These are phyloP conservation scores for Zeugodacus cucurbitae DNA, from an alignment of 1,140 invertebrate species.

Conservation along the genomic window DNA sequence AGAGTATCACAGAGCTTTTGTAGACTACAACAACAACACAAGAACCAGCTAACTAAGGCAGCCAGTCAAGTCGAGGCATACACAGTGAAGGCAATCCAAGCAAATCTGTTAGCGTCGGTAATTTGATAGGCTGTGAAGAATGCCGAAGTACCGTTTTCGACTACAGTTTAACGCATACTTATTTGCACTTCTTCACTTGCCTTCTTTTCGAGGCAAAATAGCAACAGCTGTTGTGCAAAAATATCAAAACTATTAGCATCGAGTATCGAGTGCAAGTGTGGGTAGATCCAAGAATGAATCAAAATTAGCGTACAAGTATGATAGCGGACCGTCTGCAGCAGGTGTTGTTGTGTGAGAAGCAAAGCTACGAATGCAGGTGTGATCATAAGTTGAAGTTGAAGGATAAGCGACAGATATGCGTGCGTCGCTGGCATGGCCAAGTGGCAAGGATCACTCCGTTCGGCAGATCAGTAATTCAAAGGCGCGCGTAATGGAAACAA, in stretches of 20 bases:
- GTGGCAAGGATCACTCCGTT: neutral
- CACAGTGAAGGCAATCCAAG: neutral
- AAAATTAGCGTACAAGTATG: neutral
- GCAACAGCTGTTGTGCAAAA: constrained; percentile 1
- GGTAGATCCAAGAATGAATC: neutral
- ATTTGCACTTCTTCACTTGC: neutral
- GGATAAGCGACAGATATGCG: neutral
- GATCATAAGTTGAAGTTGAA: neutral
- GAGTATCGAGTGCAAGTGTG: neutral
- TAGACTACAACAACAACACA: neutral
- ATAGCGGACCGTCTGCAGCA: neutral
- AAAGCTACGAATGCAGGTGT: neutral
- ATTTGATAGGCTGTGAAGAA: constrained; percentile 36
- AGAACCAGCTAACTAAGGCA: neutral
- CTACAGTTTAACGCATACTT: neutral
- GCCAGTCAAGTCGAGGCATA: neutral
- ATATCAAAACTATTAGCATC: neutral
- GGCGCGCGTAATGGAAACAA: neutral
- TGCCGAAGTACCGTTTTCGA: constrained; percentile 28
- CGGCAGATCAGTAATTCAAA: constrained; percentile 23
- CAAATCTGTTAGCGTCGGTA: neutral
- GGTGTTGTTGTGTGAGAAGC: neutral
- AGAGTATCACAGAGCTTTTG: constrained; percentile 6
- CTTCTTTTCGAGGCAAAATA: neutral
- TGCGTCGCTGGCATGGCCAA: constrained; percentile 4